Conservation (phyloP, 1,140 invertebrate species). For the Mya arenaria region DNA sequence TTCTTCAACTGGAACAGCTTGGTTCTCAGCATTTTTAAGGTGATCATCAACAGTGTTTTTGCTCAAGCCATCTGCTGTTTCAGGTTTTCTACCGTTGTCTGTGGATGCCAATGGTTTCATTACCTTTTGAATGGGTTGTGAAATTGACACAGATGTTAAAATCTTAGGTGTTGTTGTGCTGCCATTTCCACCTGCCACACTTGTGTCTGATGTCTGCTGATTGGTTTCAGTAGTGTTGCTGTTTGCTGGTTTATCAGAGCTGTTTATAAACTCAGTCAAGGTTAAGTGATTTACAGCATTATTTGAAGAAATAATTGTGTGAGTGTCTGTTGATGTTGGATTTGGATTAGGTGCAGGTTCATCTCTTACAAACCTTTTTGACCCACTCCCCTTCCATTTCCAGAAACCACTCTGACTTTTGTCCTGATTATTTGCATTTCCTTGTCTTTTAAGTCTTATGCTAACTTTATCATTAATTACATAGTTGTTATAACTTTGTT, state of each 20-base stretch:
- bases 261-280: neutral
- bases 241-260: neutral
- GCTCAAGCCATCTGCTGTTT: conserved; percentile 41
- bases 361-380: neutral
- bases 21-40: conserved; percentile 2
- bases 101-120: conserved; percentile 37
- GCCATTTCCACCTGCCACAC: neutral
- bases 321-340: too few species aligned
- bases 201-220: neutral
- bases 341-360: neutral
- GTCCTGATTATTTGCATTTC: neutral
- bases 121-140: neutral
- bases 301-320: too few species aligned
- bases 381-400: conserved; percentile 9
- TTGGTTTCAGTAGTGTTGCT: neutral
- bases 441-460: neutral
- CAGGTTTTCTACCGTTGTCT: conserved; percentile 43
- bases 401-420: neutral
- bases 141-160: neutral
- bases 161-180: neutral
- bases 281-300: too few species aligned
- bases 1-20: neutral
- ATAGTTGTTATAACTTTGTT: too few species aligned
- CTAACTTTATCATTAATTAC: neutral
- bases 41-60: conserved; percentile 18